These are phyloP conservation scores for Notospermus geniculatus DNA, from an alignment of 1,140 invertebrate species.

Conservation along the genomic window DNA sequence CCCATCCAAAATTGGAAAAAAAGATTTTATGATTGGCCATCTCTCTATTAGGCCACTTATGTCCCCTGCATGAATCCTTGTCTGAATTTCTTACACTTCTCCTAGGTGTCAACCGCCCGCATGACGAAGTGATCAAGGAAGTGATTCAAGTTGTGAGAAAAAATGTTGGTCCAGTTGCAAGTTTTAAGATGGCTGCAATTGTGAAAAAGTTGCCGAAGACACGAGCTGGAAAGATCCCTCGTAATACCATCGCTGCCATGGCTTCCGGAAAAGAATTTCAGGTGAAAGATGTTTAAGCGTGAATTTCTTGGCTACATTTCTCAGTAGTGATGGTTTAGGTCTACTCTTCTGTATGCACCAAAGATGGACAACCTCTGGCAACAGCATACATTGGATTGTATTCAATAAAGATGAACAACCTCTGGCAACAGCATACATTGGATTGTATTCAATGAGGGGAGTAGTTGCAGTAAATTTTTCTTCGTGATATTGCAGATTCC, in stretches of 20 bases:
- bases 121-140: constrained; percentile 48
- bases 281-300: constrained; percentile 54
- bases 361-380: neutral
- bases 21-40: too few relatives aligned
- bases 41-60: too few relatives aligned
- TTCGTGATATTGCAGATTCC: constrained; percentile 65
- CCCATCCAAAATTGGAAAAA: too few relatives aligned
- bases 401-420: neutral
- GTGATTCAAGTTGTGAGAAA: constrained; percentile 66
- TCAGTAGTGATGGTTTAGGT: neutral
- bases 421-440: neutral
- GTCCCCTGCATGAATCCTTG: too few relatives aligned
- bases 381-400: neutral
- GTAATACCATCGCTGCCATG: constrained; percentile 81
- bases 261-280: constrained; percentile 75
- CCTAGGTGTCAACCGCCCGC: constrained; percentile 29
- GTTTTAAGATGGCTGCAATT: constrained; percentile 73
- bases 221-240: constrained; percentile 75
- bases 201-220: constrained; percentile 78
- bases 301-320: neutral
- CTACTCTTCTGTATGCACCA: neutral
- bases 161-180: constrained; percentile 83
- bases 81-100: neutral
- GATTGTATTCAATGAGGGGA: neutral
- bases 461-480: neutral